These are phyloP conservation scores for Spialia ferax DNA, from an alignment of 2,888 invertebrate genomes.

Conservation along the genomic window DNA sequence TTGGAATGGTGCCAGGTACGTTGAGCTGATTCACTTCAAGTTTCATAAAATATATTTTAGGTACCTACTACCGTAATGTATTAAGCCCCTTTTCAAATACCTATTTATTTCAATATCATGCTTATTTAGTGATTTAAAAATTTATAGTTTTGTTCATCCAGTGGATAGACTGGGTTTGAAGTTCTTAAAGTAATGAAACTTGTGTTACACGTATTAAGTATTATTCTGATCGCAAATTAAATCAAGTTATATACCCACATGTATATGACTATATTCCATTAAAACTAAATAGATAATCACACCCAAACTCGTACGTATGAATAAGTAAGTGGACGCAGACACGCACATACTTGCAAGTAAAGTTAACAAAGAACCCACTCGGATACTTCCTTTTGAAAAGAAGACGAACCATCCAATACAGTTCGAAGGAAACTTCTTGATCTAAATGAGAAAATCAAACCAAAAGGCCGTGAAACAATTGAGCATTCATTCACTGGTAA, in stretches of 20 bases:
- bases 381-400: not conserved
- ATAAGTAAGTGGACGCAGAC: no score
- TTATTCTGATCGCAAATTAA: not conserved
- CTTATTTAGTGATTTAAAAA: not conserved
- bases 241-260: no score
- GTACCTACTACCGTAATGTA: conserved; percentile 2
- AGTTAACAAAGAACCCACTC: not conserved
- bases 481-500: conserved; percentile 10
- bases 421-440: not conserved
- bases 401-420: conserved; percentile 5
- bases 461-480: conserved; percentile 10
- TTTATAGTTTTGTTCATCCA: no score
- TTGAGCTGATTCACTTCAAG: conserved; percentile 1
- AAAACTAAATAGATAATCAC: no score
- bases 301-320: no score
- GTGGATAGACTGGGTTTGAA: no score
- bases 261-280: no score
- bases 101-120: not conserved
- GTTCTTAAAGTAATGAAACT: not conserved
- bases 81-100: not conserved
- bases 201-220: not conserved
- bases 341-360: no score
- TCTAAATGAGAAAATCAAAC: conserved; percentile 14
- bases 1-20: not conserved
- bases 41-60: no score